These are phyloP conservation scores for Atrichornis clamosus DNA, from an alignment of 2,113 vertebrate genomes.

Conservation along the genomic window DNA sequence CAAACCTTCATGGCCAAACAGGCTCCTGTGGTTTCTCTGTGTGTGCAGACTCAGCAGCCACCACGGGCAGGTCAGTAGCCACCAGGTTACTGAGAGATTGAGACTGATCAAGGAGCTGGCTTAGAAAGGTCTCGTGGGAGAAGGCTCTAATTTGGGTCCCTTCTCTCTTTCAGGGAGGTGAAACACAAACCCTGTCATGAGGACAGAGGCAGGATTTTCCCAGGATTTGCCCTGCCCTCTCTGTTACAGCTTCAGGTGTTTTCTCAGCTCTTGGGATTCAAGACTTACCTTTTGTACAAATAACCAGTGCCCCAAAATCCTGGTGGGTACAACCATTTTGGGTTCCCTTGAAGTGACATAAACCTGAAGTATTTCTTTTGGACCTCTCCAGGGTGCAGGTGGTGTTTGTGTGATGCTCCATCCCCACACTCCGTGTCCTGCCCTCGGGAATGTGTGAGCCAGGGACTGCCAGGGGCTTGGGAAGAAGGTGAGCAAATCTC, in stretches of 20 bases:
- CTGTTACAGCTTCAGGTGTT: background rate
- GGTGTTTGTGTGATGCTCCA: background rate
- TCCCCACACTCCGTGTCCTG: background rate
- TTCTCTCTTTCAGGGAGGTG: no score
- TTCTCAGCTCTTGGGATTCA: background rate
- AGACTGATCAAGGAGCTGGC: no score
- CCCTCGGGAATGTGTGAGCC: background rate
- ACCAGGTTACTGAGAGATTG: no score
- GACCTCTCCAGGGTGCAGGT: background rate
- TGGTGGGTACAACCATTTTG: background rate
- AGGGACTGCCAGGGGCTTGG: background rate
- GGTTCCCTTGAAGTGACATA: background rate
- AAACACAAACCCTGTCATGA: no score
- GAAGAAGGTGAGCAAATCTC: background rate
- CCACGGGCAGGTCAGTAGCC: no score
- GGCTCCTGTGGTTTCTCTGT: no score
- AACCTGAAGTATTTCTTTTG: background rate
- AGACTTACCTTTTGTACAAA: background rate
- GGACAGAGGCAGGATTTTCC: background rate
- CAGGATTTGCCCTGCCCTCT: background rate
- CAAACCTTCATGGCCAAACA: no score
- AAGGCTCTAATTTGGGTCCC: no score
- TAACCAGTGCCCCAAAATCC: background rate
- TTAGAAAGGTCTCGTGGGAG: no score
- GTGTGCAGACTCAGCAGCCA: no score